Conservation (phyloP, 2,113 vertebrate genomes). For the Conger conger region DNA sequence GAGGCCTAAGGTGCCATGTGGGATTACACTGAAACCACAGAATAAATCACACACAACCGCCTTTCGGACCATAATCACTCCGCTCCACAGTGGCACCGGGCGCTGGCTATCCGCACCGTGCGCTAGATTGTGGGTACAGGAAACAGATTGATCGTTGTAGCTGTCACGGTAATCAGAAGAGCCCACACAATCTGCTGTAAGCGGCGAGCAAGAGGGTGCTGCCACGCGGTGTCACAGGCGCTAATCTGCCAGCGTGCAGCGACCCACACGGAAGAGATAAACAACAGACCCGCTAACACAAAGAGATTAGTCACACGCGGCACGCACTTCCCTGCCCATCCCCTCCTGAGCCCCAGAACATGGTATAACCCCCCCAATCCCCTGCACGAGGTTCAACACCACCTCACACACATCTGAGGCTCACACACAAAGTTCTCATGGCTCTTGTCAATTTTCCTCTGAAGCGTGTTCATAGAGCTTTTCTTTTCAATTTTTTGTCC, state of each 20-base stretch:
- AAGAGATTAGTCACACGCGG: slow-evolving; percentile 6
- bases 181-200: background rate
- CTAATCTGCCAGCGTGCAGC: background rate
- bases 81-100: background rate
- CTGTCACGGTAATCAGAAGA: background rate
- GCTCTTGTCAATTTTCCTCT: slow-evolving; percentile 13
- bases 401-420: background rate
- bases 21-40: slow-evolving; percentile 12
- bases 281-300: slow-evolving; percentile 1
- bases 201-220: background rate
- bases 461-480: background rate
- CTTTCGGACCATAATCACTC: background rate
- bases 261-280: background rate
- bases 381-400: background rate
- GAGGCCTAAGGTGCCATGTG: background rate
- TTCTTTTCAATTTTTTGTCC: background rate
- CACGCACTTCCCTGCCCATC: background rate
- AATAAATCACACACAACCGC: background rate
- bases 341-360: background rate
- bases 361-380: background rate
- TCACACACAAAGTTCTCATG: background rate
- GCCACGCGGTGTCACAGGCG: background rate
- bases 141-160: background rate
- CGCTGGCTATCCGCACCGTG: background rate
- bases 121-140: background rate